A percentile compares a stretch with the other conserved stretches of the same genome.
Conservation (phyloP, 2,113 vertebrate species). For the Cichladusa arquata region DNA sequence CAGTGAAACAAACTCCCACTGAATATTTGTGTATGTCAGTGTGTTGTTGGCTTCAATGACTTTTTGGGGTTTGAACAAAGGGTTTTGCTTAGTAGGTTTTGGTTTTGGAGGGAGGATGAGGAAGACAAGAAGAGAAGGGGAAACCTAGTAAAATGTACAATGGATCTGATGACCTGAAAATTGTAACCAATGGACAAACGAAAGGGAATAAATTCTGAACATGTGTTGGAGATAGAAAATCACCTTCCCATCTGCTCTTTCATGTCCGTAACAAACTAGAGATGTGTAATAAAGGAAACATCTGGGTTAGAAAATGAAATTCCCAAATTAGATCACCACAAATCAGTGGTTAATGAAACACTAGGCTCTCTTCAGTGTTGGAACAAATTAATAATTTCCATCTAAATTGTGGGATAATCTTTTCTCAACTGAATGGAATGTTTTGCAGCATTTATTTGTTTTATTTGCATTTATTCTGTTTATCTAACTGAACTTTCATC, state of each 20-base stretch:
- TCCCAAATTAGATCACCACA: slow-evolving; percentile 56
- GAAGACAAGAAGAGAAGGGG: neutral
- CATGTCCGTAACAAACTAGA: neutral
- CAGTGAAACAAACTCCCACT: neutral
- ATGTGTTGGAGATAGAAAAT: neutral
- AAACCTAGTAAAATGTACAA: neutral
- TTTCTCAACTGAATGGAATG: slow-evolving; percentile 43
- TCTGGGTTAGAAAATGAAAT: slow-evolving; percentile 58
- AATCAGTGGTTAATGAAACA: slow-evolving; percentile 29
- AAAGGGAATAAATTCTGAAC: neutral
- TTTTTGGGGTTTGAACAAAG: neutral
- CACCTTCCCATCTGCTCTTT: neutral
- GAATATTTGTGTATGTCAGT: neutral
- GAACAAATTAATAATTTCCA: slow-evolving; percentile 28
- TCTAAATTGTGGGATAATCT: neutral
- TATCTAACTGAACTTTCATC: neutral
- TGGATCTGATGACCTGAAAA: neutral
- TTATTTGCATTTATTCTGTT: slow-evolving; percentile 12
- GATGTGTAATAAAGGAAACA: slow-evolving; percentile 36
- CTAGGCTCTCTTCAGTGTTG: neutral
- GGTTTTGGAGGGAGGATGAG: neutral
- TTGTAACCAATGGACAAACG: neutral
- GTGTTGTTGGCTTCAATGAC: neutral
- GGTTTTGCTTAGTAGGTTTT: neutral
- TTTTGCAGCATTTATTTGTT: neutral